Evolutionary conservation across 2,797 vertebrate species (phyloP).

Genomic region (Podargus strigoides): DNA sequence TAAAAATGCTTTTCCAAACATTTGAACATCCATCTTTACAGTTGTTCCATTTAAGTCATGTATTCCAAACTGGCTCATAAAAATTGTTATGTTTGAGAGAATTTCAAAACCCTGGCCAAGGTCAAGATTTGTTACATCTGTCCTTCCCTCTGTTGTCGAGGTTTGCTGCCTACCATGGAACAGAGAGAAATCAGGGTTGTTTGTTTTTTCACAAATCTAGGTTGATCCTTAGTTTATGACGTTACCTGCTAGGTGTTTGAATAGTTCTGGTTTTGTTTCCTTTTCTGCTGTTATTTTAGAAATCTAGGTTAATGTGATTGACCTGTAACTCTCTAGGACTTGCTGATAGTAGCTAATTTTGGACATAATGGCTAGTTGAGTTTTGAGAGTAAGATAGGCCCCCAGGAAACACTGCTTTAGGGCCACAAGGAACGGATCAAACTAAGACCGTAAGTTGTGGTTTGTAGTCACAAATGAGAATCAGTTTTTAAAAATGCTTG

Average conservation of each 20-base stretch:
- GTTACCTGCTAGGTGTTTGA: not conserved
- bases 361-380: not conserved
- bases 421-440: not conserved
- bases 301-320: not conserved
- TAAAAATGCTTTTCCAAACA: not conserved
- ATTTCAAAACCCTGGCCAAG: not conserved
- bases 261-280: not conserved
- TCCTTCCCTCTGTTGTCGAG: not conserved
- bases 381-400: not conserved
- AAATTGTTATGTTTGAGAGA: not conserved
- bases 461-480: not conserved
- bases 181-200: not conserved
- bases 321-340: not conserved
- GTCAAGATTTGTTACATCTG: not conserved
- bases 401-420: not conserved
- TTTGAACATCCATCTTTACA: not conserved
- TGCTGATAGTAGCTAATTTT: not conserved
- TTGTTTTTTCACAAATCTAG: not conserved
- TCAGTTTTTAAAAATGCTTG: not conserved
- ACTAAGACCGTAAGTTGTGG: not conserved
- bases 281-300: not conserved
- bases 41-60: not conserved
- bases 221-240: not conserved
- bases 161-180: not conserved
- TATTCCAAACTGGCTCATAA: not conserved